Conservation (phyloP, 2,888 invertebrate genomes). For the Tortricodes alternella region DNA sequence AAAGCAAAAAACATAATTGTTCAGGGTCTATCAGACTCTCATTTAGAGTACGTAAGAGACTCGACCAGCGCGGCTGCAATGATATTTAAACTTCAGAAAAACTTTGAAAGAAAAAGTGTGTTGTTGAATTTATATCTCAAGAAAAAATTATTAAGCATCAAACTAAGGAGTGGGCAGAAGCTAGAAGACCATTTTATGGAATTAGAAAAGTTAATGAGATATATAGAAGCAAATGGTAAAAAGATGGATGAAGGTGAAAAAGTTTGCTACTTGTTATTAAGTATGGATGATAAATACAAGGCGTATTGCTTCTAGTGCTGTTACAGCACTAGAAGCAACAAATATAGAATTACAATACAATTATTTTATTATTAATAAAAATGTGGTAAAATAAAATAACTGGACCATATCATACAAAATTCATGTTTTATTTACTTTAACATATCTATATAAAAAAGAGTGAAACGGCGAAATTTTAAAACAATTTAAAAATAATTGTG, state of each 20-base stretch:
- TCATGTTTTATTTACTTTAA: too few relatives aligned
- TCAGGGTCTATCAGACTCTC: constrained; percentile 9
- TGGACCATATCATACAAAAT: too few relatives aligned
- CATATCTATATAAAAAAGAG: too few relatives aligned
- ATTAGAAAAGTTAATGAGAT: constrained; percentile 17
- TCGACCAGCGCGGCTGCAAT: constrained; percentile 28
- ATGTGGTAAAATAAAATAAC: too few relatives aligned
- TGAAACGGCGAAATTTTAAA: too few relatives aligned
- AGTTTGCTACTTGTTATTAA: constrained; percentile 20
- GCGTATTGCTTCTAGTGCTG: too few relatives aligned
- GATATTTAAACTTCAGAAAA: constrained; percentile 16
- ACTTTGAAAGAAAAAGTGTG: constrained; percentile 34
- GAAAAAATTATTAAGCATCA: constrained; percentile 16
- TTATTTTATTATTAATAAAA: too few relatives aligned
- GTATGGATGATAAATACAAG: constrained; percentile 10
- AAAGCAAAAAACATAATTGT: not conserved
- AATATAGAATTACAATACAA: constrained; percentile 6
- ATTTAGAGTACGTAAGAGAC: constrained; percentile 24
- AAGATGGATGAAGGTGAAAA: constrained; percentile 24
- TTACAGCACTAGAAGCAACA: constrained; percentile 22
- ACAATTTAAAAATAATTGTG: too few relatives aligned
- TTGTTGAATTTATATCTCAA: constrained; percentile 28
- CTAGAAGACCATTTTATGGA: constrained; percentile 13
- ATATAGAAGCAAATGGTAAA: constrained; percentile 20
- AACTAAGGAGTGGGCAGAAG: not conserved